Conservation (phyloP, 2,113 vertebrate species). For the Triplophysa tibetana region DNA sequence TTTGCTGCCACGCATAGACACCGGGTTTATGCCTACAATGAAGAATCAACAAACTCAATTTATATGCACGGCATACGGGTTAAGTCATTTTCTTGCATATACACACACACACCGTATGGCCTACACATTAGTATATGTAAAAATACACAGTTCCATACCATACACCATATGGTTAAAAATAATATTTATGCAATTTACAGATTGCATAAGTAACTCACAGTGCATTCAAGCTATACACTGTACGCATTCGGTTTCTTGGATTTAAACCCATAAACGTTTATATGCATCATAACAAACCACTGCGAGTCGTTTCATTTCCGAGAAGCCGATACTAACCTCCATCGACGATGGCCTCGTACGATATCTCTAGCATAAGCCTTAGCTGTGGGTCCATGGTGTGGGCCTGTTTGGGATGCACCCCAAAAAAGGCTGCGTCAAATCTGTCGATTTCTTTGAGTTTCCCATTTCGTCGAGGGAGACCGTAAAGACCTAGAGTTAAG, state of each 20-base stretch:
- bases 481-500: constrained; percentile 81
- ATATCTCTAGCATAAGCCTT: constrained; percentile 86
- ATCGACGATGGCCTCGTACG: constrained; percentile 93
- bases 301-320: too few species aligned
- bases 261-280: too few species aligned
- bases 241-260: too few species aligned
- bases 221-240: background rate
- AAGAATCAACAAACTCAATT: background rate
- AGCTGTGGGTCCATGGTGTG: constrained; percentile 98
- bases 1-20: constrained; percentile 80
- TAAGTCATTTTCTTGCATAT: too few species aligned
- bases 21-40: constrained; percentile 82
- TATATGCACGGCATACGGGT: too few species aligned
- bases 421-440: constrained; percentile 94
- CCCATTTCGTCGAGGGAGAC: constrained; percentile 87
- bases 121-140: too few species aligned
- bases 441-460: constrained; percentile 93
- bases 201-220: too few species aligned
- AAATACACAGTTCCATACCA: too few species aligned
- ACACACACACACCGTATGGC: too few species aligned
- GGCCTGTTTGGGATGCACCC: constrained; percentile 90
- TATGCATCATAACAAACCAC: too few species aligned
- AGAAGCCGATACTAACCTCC: constrained; percentile 75
- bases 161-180: background rate
- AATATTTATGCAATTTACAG: background rate